Evolutionary conservation across 2,888 invertebrate genomes (phyloP).

Genomic region (Lumbricus terrestris): DNA sequence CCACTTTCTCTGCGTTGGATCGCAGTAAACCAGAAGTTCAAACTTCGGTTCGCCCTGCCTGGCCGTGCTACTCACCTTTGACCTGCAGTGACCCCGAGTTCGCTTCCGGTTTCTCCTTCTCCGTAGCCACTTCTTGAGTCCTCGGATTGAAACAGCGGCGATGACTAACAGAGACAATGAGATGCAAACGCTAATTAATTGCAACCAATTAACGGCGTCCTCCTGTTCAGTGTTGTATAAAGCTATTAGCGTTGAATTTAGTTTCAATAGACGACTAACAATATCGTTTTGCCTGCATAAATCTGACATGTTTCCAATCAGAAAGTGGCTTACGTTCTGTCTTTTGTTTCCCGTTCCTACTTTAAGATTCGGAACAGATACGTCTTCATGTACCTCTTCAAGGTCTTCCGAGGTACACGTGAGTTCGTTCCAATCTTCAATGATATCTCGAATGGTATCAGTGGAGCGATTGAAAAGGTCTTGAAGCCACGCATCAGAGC

Average conservation of each 20-base stretch:
- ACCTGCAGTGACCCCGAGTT: not conserved
- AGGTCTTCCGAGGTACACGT: not conserved
- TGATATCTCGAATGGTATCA: not conserved
- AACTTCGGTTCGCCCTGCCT: not conserved
- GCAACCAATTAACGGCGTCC: not conserved
- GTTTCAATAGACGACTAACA: not conserved
- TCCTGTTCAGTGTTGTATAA: not conserved
- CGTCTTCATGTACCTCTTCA: not conserved
- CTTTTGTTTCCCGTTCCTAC: not conserved
- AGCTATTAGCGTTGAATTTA: not conserved
- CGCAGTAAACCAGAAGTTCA: not conserved
- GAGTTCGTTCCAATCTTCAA: not conserved
- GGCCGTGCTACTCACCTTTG: not conserved
- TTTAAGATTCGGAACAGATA: not conserved
- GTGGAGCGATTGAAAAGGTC: not conserved
- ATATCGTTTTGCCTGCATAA: not conserved
- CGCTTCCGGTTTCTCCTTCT: not conserved
- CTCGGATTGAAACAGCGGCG: slow-evolving; percentile 3
- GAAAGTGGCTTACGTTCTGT: not conserved
- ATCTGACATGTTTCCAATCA: not conserved
- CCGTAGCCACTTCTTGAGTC: not conserved
- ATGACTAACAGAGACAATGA: not conserved
- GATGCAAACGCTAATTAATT: not conserved
- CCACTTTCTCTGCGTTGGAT: not conserved
- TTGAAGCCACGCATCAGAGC: not conserved